phyloP scores from a whole-genome alignment of 2,797 vertebrate genomes.

The Huso huso region DNA sequence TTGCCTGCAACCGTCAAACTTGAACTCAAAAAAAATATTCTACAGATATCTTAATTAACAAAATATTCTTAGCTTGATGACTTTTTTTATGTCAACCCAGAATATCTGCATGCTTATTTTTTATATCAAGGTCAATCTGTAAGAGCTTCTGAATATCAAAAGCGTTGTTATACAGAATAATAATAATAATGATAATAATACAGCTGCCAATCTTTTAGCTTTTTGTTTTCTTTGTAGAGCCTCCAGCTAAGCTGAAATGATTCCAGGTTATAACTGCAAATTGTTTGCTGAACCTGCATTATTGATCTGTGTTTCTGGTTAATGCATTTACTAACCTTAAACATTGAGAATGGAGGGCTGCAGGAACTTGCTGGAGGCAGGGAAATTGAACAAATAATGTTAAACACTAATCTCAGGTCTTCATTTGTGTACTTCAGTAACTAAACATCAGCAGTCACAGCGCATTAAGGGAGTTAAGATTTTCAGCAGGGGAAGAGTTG shows the following conservation, averaged over 20 bases:
- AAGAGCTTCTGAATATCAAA: neutral
- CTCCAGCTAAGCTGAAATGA: slow-evolving; percentile 43
- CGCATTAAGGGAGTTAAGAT: too few relatives aligned
- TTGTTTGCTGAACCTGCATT: slow-evolving; percentile 22
- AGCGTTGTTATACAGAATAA: neutral
- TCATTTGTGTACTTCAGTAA: too few relatives aligned
- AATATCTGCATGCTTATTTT: too few relatives aligned
- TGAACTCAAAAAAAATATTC: neutral
- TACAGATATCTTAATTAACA: too few relatives aligned
- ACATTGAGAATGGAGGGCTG: slow-evolving; percentile 28
- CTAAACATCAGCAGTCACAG: too few relatives aligned
- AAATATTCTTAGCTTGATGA: too few relatives aligned
- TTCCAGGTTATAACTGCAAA: neutral
- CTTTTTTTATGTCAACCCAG: too few relatives aligned
- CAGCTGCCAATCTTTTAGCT: neutral
- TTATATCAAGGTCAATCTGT: too few relatives aligned
- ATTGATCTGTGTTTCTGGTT: slow-evolving; percentile 45
- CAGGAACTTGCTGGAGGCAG: slow-evolving; percentile 23
- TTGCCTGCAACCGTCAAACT: too few relatives aligned
- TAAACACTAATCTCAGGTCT: too few relatives aligned
- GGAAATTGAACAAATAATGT: too few relatives aligned
- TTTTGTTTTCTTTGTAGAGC: slow-evolving; percentile 7
- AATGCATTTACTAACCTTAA: slow-evolving; percentile 44
- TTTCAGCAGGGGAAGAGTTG: too few relatives aligned
- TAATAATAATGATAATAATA: neutral